Evolutionary conservation across 2,888 invertebrate species (phyloP), one percentile per base, ranked within the genome.

Genomic region (Leptopterna dolabrata): DNA sequence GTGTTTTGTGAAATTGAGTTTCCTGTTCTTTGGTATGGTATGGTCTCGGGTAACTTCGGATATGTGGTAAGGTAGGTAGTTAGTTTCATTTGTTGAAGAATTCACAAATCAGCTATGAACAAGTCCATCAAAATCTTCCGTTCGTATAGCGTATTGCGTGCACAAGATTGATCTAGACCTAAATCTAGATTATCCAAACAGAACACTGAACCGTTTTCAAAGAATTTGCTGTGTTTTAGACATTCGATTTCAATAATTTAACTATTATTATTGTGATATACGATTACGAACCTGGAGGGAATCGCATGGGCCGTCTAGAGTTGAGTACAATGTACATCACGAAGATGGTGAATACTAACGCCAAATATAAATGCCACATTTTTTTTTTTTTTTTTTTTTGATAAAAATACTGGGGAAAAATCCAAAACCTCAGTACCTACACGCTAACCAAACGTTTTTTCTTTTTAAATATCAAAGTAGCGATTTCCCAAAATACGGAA

Each of bases 261-360:
- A 70, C 9, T 11, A 27, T 70, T 70, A 7, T 16, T 14, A 13
- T 47, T 47, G 13, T 47, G 4, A 9, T 13, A 47, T 47, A 2
- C 13, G 16, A 16, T 47, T 13, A 47, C 91, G 91, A 91, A 93
- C 94, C 94, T 90, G 93, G 93, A 1, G 94, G 93, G 91, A 92
- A 94, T 83, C 92, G 92, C 88, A 90, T 91, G 0, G 94, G 93
- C 90, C 93, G 93, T 36, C 90, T 90, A 30, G 91, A 91, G 78
- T 89, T 89, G 11, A 87, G 24, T 47, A 88, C 87, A 6, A 89
- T 27, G 51, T 88, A 85, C 36, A 89, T 41, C n/a, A 89, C 70
- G 3, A 87, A 51, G 14, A 89, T 78, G 19, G 87, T 30, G 3
- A 55, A 55, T 6, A 87, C 0, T 13, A 87, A 47, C 16, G 27